A percentile compares a stretch with the other conserved stretches of the same genome.
These are phyloP conservation scores for Suricata suricatta DNA, from an alignment of 2,113 vertebrate species.

Conservation along the genomic window DNA sequence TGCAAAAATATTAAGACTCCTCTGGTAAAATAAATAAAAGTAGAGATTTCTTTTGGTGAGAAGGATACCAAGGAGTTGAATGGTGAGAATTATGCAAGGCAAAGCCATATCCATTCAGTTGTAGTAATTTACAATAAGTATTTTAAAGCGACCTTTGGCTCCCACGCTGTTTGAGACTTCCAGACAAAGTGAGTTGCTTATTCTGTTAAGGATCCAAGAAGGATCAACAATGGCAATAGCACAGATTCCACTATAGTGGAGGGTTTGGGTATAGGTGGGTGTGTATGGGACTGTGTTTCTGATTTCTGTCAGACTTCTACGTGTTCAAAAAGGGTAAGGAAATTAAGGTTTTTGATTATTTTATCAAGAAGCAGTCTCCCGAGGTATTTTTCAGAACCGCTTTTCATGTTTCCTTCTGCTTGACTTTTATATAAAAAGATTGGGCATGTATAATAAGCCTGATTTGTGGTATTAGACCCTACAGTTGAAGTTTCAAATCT, in stretches of 20 bases:
- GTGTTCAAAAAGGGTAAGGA: neutral
- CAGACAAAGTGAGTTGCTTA: neutral
- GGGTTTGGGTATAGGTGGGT: neutral
- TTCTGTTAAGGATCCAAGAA: neutral
- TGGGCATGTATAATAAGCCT: neutral
- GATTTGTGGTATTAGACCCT: neutral
- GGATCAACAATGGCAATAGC: neutral
- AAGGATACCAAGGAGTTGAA: fast-evolving
- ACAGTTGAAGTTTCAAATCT: neutral
- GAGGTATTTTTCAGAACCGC: neutral
- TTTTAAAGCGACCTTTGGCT: neutral
- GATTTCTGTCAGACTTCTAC: neutral
- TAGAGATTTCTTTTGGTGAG: neutral
- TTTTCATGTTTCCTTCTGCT: neutral
- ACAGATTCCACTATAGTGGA: neutral
- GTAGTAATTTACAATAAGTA: neutral
- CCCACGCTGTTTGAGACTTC: neutral
- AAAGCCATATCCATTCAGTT: neutral
- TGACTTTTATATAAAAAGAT: neutral
- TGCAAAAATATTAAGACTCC: neutral
- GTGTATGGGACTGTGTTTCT: neutral
- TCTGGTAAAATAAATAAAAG: neutral
- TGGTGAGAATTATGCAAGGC: neutral
- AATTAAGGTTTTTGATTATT: neutral
- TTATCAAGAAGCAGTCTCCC: neutral